These are phyloP conservation scores for Microdon myrmicae DNA, from an alignment of 2,888 invertebrate species.

Conservation along the genomic window DNA sequence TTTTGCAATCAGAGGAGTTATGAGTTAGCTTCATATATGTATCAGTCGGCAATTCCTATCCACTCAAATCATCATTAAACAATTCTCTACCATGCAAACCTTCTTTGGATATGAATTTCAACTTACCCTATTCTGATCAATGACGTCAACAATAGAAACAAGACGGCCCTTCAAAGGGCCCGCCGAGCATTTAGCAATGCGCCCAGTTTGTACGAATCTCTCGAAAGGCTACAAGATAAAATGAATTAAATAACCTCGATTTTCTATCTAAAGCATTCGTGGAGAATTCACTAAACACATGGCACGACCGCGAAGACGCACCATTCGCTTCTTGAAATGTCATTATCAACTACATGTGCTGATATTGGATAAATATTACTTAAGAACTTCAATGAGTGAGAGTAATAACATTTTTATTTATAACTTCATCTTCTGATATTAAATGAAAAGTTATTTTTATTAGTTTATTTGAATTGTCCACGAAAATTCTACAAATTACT, in stretches of 20 bases:
- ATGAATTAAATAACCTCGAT: neutral
- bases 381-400: neutral
- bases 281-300: too few relatives aligned
- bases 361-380: neutral
- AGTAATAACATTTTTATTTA: neutral
- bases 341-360: slow-evolving; percentile 45
- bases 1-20: slow-evolving; percentile 43
- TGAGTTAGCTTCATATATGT: slow-evolving; percentile 72
- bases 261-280: too few relatives aligned
- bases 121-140: slow-evolving; percentile 92
- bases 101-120: slow-evolving; percentile 1
- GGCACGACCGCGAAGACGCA: slow-evolving; percentile 4
- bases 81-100: neutral
- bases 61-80: slow-evolving; percentile 68
- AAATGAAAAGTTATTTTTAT: slow-evolving; percentile 54
- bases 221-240: slow-evolving; percentile 78
- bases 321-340: slow-evolving; percentile 16
- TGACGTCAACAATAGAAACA: slow-evolving; percentile 93
- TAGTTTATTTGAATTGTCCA: slow-evolving; percentile 51
- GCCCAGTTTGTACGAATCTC: slow-evolving; percentile 96
- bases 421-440: slow-evolving; percentile 13
- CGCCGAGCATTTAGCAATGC: slow-evolving; percentile 93
- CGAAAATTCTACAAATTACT: slow-evolving; percentile 57
- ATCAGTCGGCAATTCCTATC: slow-evolving; percentile 84
- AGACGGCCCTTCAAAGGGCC: slow-evolving; percentile 92